These are phyloP conservation scores for Erethizon dorsatum DNA, from an alignment of 2,797 vertebrate genomes.

Conservation along the genomic window DNA sequence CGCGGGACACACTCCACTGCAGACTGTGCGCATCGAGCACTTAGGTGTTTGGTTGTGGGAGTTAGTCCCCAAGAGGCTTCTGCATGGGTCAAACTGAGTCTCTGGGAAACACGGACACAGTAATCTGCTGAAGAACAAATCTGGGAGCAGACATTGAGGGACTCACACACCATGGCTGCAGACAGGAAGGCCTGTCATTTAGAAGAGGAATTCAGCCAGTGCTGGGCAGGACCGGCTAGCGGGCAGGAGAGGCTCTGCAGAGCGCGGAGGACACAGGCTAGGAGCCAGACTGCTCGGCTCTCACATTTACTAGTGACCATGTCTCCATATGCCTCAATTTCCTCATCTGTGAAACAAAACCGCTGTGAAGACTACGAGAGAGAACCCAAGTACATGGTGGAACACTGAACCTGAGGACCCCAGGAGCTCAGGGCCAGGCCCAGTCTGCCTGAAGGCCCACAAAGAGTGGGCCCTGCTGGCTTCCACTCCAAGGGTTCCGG, in stretches of 20 bases:
- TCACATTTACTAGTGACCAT: neutral
- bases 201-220: neutral
- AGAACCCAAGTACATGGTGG: neutral
- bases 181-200: neutral
- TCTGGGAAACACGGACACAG: neutral
- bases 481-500: neutral
- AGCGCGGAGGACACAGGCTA: neutral
- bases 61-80: neutral
- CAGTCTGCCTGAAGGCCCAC: neutral
- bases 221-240: neutral
- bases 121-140: neutral
- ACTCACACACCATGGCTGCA: neutral
- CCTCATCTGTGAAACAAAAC: constrained; percentile 1
- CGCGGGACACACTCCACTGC: neutral
- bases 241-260: neutral
- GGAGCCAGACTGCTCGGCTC: neutral
- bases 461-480: neutral
- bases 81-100: neutral
- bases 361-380: neutral
- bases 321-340: neutral
- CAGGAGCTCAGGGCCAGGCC: neutral
- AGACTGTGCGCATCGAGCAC: neutral
- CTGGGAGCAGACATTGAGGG: neutral
- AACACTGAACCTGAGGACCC: neutral
- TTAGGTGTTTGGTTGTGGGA: neutral